Evolutionary conservation across 2,113 vertebrate genomes (phyloP).

Genomic region (Petaurus breviceps): DNA sequence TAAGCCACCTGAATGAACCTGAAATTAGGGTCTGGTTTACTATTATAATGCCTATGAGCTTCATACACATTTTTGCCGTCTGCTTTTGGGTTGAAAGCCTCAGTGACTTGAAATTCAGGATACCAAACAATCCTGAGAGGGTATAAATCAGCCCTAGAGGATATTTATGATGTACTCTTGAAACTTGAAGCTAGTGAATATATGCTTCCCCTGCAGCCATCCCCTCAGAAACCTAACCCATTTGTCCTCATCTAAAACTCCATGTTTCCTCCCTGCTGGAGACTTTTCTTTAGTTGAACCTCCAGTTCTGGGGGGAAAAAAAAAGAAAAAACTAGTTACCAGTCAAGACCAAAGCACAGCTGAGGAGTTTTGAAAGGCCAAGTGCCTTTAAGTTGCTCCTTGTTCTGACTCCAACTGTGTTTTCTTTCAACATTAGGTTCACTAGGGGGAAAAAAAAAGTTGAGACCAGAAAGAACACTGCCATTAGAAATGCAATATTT

Average conservation of each 20-base stretch:
- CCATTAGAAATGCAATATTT: conserved; percentile 7
- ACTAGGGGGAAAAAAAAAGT: conserved; percentile 41
- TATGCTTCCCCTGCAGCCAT: not conserved
- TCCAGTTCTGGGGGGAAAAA: fast-evolving
- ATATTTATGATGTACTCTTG: not conserved
- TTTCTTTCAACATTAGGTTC: conserved; percentile 51
- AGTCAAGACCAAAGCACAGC: not conserved
- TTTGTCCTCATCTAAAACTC: not conserved
- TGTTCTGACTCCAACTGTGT: conserved; percentile 40
- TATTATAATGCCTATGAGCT: not conserved
- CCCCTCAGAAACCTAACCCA: not conserved
- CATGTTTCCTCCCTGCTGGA: not conserved
- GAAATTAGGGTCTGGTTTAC: not conserved
- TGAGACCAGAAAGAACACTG: conserved; percentile 7
- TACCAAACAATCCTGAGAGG: not conserved
- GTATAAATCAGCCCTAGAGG: not conserved
- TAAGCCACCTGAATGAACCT: not conserved
- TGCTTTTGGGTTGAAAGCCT: not conserved
- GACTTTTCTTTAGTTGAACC: not conserved
- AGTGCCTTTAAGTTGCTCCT: conserved; percentile 21
- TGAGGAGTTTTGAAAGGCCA: conserved; percentile 16
- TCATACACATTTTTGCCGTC: not conserved
- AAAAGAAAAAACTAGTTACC: not conserved
- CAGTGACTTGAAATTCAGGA: not conserved
- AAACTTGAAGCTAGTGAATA: not conserved